Evolutionary conservation across 2,113 vertebrate genomes (phyloP), one percentile per base, ranked within the genome.

Genomic region (Platysternon megacephalum): DNA sequence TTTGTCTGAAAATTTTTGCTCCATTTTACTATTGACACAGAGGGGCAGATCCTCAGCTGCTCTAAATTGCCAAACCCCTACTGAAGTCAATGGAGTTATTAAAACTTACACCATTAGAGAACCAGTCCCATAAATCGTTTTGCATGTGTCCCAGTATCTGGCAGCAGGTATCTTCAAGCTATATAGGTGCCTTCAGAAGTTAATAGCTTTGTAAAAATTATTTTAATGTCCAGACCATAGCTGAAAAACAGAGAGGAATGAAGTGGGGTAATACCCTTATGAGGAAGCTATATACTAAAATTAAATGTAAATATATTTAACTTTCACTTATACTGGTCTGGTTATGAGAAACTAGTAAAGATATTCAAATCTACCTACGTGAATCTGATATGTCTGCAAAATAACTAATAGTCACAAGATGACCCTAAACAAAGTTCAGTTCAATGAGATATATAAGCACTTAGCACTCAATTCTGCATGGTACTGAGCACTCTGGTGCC

Each of bases 241-340:
- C 74, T 52, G 14, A 17, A 35, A 89, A 93, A 79, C 35, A 4
- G 26, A 53, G 74, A 82, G 85, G 16, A 29, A 16, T 55, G 5
- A 11, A 76, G 39, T 76, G 9, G 52, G 19, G 51, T 52, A 52
- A 52, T 52, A 52, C 76, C 53, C 44, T 61, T 22, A n/a, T 81
- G 1, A 88, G 76, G 55, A 65, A 46, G 28, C 2, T 1, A 0
- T 4, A 2, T 26, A 2, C 11, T 79, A 29, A 29, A 55, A 55
- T 55, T 55, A 52, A 52, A 52, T 52, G 3, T 5, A 65, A 19
- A n/a, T n/a, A 21, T 3, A 2, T 3, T 76, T 82, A 12, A 79
- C 6, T 84, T 51, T 87, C 6, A 61, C 22, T 35, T 35, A 22
- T 11, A 14, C 7, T 8, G 6, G 29, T 35, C 29, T 65, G 29